Base-by-base conservation (phyloP, 2,113 vertebrate genomes). In the Pollachius pollachius region DNA sequence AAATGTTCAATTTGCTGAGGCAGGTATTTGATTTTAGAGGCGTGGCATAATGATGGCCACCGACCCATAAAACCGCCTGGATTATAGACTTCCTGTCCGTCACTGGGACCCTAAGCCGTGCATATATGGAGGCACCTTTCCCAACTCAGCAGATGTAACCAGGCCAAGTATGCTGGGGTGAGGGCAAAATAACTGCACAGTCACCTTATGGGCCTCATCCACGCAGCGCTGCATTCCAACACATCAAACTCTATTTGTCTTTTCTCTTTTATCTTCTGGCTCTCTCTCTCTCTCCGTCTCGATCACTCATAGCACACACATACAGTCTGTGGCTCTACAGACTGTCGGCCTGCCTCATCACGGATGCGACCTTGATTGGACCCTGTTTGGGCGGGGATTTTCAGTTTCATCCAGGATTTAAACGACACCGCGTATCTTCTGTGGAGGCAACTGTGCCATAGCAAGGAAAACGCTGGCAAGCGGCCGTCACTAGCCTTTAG, bases 331-430 rank as follows among this genome's bases (percentile, higher is more conserved):
- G n/a, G n/a, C 83, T 88, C 85, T 81, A 82, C 83, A 87, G 85
- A 90, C 86, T 60, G 30, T 4, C 30, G 4, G 81, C 81, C 77
- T 65, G 84, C 87, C 85, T 91, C 91, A 93, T 92, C 89, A 76
- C 83, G 60, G 79, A 68, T 70, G 54, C 89, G 89, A 93, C 92
- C 92, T 91, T 90, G 85, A 85, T 82, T 92, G 90, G 92, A 92
- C 91, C 88, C 81, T 75, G 37, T 77, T 80, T 79, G 75, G 85
- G 81, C 80, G 78, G 81, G 90, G 87, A 89, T 91, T 93, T 92
- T 91, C 82, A 82, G 81, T 92, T 90, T 93, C 84, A 93, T 92
- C 91, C 89, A 86, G 92, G 91, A 93, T 93, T 93, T 92, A 92
- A 92, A 90, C 78, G 56, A 84, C 85, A 89, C 86, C 63, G 71